These are phyloP conservation scores for Pygoscelis antarcticus DNA, from an alignment of 2,113 vertebrate genomes.

Conservation along the genomic window DNA sequence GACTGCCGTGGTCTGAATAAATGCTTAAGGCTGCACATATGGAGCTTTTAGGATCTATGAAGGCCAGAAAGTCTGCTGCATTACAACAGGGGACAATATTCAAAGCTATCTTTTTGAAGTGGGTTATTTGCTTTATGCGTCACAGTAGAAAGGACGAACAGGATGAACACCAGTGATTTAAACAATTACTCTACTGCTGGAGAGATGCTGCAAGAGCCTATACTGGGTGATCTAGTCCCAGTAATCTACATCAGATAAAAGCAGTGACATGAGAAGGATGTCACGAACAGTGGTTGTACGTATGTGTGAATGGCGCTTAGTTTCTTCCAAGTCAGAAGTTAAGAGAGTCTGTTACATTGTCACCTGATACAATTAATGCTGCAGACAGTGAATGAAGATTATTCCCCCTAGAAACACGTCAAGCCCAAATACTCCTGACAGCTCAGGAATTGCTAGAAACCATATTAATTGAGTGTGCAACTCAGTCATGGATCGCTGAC, in stretches of 20 bases:
- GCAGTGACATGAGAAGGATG: background rate
- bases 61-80: background rate
- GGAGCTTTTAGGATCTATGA: background rate
- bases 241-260: background rate
- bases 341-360: background rate
- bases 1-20: background rate
- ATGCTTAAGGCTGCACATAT: background rate
- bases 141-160: background rate
- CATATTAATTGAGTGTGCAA: background rate
- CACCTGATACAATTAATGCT: background rate
- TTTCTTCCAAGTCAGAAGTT: background rate
- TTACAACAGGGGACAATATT: background rate
- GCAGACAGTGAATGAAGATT: background rate
- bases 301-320: accelerated
- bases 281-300: background rate
- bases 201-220: background rate
- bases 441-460: background rate
- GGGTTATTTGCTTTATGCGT: background rate
- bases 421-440: background rate
- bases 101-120: background rate
- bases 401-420: background rate
- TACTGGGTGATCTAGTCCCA: background rate
- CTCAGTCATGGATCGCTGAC: background rate
- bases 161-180: background rate
- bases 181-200: background rate